Conservation (phyloP, 2,888 invertebrate species). For the Mesorhabditis spiculigera region DNA sequence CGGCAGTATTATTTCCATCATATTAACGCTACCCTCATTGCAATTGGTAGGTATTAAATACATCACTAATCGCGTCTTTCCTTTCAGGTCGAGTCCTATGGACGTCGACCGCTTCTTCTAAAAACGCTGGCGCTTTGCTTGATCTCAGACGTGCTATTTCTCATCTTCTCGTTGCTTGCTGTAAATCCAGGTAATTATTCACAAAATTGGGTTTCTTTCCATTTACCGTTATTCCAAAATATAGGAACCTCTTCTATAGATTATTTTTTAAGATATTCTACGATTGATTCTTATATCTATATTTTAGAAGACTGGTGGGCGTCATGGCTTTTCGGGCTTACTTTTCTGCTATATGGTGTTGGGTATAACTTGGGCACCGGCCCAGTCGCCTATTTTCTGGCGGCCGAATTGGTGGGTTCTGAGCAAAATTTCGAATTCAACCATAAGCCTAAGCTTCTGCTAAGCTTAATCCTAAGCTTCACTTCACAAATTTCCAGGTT, state of each 20-base stretch:
- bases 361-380: constrained; percentile 53
- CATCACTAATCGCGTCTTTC: background rate
- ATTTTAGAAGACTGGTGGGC: constrained; percentile 33
- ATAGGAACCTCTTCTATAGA: constrained; percentile 9
- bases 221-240: constrained; percentile 8
- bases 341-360: constrained; percentile 48
- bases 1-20: constrained; percentile 42
- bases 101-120: constrained; percentile 44
- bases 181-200: constrained; percentile 16
- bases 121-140: constrained; percentile 45
- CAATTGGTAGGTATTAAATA: constrained; percentile 26
- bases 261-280: constrained; percentile 6
- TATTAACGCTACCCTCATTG: constrained; percentile 50
- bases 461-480: background rate
- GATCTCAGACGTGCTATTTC: constrained; percentile 34
- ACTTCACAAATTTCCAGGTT: background rate
- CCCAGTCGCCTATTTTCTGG: constrained; percentile 49
- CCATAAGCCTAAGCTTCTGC: background rate
- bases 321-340: constrained; percentile 41
- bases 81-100: constrained; percentile 42
- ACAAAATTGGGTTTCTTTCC: background rate
- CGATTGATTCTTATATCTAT: background rate
- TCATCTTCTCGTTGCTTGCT: constrained; percentile 41
- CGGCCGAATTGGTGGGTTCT: constrained; percentile 43
- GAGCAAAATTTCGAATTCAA: too few relatives aligned